Percentiles rank a stretch among this genome's conserved stretches.
Conservation (phyloP, 2,113 vertebrate genomes). For the Triplophysa tibetana region DNA sequence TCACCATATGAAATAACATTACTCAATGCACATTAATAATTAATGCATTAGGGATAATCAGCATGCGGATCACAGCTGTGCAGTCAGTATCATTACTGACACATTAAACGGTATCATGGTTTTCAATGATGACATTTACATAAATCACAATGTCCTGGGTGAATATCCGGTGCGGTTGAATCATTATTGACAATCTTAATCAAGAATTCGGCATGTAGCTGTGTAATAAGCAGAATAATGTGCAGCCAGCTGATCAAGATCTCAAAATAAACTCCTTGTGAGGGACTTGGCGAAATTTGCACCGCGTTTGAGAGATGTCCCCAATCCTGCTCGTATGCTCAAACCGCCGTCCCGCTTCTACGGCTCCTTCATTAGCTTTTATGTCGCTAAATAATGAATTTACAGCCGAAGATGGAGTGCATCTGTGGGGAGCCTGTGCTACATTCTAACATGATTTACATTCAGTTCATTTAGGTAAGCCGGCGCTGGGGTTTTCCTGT, state of each 20-base stretch:
- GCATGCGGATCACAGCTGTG: not conserved
- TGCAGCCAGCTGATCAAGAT: too few species aligned
- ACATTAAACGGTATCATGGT: conserved; percentile 25
- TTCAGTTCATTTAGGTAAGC: conserved; percentile 20
- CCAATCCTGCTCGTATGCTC: not conserved
- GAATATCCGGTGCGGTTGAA: not conserved
- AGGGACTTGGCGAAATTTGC: not conserved
- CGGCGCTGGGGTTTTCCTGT: conserved; percentile 15
- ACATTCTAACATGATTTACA: conserved; percentile 47
- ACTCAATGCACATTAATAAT: conserved; percentile 2
- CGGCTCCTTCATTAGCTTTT: conserved; percentile 60
- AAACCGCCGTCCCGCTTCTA: conserved; percentile 26
- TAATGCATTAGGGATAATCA: not conserved
- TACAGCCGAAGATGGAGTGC: conserved; percentile 49
- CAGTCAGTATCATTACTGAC: not conserved
- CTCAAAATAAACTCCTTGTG: not conserved
- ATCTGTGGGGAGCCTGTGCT: conserved; percentile 39
- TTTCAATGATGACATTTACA: conserved; percentile 11
- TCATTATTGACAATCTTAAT: not conserved
- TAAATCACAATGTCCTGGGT: conserved; percentile 3
- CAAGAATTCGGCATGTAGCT: too few species aligned
- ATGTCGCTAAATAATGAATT: conserved; percentile 61
- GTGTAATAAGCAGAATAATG: too few species aligned
- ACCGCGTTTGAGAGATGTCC: not conserved
- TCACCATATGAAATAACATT: conserved; percentile 3